Conservation (phyloP, 2,113 vertebrate genomes). For the Machaerirhynchus nigripectus region DNA sequence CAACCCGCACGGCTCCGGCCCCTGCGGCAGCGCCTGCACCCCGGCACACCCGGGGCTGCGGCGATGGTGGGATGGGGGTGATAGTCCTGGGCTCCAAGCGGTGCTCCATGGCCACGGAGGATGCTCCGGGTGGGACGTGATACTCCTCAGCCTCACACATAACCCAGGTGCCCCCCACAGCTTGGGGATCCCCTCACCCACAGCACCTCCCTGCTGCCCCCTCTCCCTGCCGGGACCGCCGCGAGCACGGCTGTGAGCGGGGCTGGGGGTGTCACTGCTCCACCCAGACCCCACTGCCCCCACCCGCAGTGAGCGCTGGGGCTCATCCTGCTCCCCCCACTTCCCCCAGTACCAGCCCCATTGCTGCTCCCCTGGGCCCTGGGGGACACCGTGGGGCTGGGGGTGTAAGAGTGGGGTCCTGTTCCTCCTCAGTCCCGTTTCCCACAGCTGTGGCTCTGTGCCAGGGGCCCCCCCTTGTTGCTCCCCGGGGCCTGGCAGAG, state of each 20-base stretch:
- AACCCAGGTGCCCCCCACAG: fast-evolving
- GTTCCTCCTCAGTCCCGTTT: not conserved
- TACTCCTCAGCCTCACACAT: not conserved
- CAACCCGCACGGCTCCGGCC: not conserved
- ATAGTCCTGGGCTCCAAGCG: not conserved
- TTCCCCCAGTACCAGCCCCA: not conserved
- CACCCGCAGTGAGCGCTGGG: not conserved
- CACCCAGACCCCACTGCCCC: not conserved
- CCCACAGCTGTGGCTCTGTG: not conserved
- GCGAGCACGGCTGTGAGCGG: not conserved
- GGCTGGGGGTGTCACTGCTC: not conserved
- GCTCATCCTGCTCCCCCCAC: not conserved
- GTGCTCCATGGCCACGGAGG: fast-evolving
- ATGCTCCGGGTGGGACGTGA: not conserved
- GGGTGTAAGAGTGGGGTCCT: not conserved
- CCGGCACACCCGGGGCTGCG: not conserved
- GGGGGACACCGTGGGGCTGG: not conserved
- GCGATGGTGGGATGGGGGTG: not conserved
- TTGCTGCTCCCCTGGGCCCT: not conserved
- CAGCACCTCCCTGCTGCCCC: not conserved
- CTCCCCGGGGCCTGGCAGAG: not conserved
- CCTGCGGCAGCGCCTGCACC: not conserved
- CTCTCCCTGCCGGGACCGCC: fast-evolving
- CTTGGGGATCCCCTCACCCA: not conserved
- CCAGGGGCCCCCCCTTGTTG: not conserved